Conservation (phyloP, 2,113 vertebrate genomes). For the Planiliza haematocheilus region DNA sequence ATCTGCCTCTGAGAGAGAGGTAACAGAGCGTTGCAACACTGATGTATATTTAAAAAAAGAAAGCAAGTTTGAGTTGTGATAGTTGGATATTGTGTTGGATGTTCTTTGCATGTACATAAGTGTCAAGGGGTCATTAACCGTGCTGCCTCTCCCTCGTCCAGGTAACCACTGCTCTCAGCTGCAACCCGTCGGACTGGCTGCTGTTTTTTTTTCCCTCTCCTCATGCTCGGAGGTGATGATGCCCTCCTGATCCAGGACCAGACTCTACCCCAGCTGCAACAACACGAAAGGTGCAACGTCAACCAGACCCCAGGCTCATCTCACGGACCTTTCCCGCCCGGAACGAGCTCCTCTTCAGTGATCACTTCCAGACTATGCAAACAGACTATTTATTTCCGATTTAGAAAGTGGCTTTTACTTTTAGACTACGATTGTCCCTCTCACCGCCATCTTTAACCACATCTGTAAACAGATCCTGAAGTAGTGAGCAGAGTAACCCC, state of each 20-base stretch:
- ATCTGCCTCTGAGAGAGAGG: conserved; percentile 82
- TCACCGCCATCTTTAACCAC: conserved; percentile 2
- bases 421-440: conserved; percentile 36
- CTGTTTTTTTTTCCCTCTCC: conserved; percentile 27
- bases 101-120: no score
- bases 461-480: neutral
- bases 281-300: neutral
- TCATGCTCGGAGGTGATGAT: conserved; percentile 6
- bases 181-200: conserved; percentile 17
- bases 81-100: no score
- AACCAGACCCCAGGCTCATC: conserved; percentile 1
- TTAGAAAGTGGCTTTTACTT: conserved; percentile 47
- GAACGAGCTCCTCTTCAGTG: conserved; percentile 43
- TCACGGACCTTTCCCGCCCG: neutral
- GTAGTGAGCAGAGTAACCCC: conserved; percentile 1
- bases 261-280: conserved; percentile 16
- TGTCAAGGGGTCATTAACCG: no score
- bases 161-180: conserved; percentile 68
- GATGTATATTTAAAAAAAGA: no score
- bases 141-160: conserved; percentile 30
- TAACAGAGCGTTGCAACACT: conserved; percentile 45
- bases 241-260: conserved; percentile 55
- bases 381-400: conserved; percentile 67
- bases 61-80: no score
- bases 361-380: conserved; percentile 80